A percentile compares a stretch with the other conserved stretches of the same genome.
Conservation (phyloP, 2,888 invertebrate genomes). For the Uropetala carovei region DNA sequence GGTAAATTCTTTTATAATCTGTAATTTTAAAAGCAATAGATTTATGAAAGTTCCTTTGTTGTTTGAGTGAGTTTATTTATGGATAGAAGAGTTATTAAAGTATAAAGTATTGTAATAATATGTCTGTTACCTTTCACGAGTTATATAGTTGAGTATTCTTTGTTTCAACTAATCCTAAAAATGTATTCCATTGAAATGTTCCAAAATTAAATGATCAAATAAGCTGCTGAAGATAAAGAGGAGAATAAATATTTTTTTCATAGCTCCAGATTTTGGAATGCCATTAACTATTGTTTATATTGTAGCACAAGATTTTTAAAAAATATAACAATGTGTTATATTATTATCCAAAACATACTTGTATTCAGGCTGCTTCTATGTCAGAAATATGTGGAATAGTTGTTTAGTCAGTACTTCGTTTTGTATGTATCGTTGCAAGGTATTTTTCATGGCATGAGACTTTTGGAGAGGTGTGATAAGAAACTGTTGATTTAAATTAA, state of each 20-base stretch:
- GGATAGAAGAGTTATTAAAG: not conserved
- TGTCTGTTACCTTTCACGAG: not conserved
- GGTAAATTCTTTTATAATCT: not conserved
- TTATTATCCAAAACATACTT: not conserved
- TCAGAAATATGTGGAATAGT: not conserved
- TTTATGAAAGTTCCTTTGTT: not conserved
- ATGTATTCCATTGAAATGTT: not conserved
- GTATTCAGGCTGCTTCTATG: not conserved
- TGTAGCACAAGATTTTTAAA: not conserved
- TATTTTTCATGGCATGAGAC: conserved; percentile 45
- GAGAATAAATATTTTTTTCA: not conserved
- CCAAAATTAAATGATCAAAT: not conserved
- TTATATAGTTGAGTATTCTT: not conserved
- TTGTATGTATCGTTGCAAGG: not conserved
- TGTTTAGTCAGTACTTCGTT: conserved; percentile 11
- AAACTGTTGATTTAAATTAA: conserved; percentile 42
- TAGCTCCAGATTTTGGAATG: not conserved
- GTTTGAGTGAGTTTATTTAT: not conserved
- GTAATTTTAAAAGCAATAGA: not conserved
- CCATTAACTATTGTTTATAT: not conserved
- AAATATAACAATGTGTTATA: conserved; percentile 1
- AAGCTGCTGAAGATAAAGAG: not conserved
- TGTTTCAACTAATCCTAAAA: no score
- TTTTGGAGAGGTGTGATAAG: conserved; percentile 57
- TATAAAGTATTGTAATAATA: not conserved